Conservation (phyloP, 2,888 invertebrate genomes). For the Macrophya annulata region DNA sequence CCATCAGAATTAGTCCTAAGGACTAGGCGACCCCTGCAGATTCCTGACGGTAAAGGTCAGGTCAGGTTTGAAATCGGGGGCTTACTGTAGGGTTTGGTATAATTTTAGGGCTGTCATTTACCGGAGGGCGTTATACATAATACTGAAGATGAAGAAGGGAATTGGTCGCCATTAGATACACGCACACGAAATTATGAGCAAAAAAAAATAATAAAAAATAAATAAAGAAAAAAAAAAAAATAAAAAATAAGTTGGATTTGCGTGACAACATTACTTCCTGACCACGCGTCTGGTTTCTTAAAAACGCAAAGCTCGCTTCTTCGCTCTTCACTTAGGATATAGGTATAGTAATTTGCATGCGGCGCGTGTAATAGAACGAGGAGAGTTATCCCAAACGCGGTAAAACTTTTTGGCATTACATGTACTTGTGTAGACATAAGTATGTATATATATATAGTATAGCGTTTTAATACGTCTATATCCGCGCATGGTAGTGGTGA, state of each 20-base stretch:
- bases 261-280: conserved; percentile 4
- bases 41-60: conserved; percentile 29
- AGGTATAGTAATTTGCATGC: neutral
- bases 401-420: neutral
- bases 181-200: neutral
- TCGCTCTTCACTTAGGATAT: neutral
- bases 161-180: neutral
- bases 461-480: neutral
- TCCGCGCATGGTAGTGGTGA: neutral
- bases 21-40: conserved; percentile 40
- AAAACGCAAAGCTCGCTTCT: neutral
- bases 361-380: neutral
- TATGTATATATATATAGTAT: neutral
- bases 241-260: neutral
- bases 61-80: conserved; percentile 1
- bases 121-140: neutral
- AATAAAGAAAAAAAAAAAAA: neutral
- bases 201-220: neutral
- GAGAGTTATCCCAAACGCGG: neutral
- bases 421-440: neutral
- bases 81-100: neutral
- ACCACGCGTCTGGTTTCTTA: neutral
- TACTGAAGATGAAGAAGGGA: conserved; percentile 5
- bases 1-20: conserved; percentile 42
- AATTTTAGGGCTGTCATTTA: conserved; percentile 24